Evolutionary conservation across 2,113 vertebrate genomes (phyloP).

Genomic region (Mirza zaza): DNA sequence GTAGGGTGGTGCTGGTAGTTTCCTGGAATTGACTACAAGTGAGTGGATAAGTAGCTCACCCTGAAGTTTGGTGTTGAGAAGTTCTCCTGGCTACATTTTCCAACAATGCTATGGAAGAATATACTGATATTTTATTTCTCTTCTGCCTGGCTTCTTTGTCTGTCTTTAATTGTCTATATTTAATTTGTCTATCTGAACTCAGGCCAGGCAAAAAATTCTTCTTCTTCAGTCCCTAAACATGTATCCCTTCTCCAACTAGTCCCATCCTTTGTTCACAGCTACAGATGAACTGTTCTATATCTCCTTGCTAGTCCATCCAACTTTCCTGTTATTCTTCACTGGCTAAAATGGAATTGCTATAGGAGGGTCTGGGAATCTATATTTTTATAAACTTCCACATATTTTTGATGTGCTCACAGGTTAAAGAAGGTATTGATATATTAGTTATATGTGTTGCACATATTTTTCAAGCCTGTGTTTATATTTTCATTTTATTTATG

Average conservation of each 20-base stretch:
- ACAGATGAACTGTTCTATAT: neutral
- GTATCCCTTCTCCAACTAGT: neutral
- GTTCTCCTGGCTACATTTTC: neutral
- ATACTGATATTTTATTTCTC: neutral
- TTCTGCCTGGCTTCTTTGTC: neutral
- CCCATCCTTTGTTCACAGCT: neutral
- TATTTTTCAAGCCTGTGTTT: neutral
- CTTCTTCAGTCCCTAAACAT: neutral
- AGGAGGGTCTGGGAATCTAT: neutral
- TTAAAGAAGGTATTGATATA: neutral
- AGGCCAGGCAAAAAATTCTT: neutral
- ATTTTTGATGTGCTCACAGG: neutral
- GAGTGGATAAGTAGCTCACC: neutral
- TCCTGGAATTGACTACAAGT: neutral
- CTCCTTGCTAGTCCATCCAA: neutral
- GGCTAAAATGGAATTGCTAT: neutral
- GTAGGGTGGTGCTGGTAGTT: neutral
- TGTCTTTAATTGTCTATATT: neutral
- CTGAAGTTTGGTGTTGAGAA: neutral
- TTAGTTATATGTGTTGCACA: neutral
- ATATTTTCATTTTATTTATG: conserved; percentile 6
- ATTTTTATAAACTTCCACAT: neutral
- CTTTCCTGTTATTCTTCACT: neutral
- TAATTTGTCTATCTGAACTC: neutral
- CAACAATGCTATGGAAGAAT: neutral